A percentile compares a stretch with the other conserved stretches of the same genome.
Conservation (phyloP, 2,797 vertebrate species). For the Eleutherodactylus coqui region DNA sequence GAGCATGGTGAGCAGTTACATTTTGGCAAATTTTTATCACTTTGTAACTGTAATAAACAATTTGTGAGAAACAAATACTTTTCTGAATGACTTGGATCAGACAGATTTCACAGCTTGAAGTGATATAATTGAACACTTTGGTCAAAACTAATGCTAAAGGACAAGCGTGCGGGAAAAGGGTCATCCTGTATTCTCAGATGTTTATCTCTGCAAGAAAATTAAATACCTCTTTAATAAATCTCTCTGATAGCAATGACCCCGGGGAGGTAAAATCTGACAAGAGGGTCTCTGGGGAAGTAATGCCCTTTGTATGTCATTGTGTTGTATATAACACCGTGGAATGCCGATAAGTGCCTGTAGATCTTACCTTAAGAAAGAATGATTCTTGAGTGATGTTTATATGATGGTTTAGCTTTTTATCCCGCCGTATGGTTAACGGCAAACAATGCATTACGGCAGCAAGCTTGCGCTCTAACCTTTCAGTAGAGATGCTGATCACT, state of each 20-base stretch:
- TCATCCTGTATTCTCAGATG: conserved; percentile 1
- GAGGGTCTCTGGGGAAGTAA: background rate
- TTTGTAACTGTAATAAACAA: background rate
- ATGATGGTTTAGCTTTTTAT: conserved; percentile 5
- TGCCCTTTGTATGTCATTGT: conserved; percentile 28
- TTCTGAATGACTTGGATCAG: background rate
- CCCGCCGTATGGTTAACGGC: conserved; percentile 5
- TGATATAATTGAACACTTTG: background rate
- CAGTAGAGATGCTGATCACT: conserved; percentile 48
- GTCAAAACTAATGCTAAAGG: background rate
- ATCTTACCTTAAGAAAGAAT: background rate
- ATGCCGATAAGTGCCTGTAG: background rate
- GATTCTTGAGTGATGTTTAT: background rate
- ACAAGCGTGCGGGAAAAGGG: background rate
- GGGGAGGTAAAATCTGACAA: conserved; percentile 20
- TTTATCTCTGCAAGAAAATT: conserved; percentile 15
- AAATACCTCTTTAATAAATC: background rate
- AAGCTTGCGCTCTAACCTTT: conserved; percentile 32
- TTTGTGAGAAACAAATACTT: background rate
- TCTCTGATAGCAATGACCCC: conserved; percentile 14
- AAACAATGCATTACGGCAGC: conserved; percentile 15
- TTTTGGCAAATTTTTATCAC: background rate
- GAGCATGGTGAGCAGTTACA: background rate
- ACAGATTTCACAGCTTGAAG: background rate
- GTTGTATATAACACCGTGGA: background rate